A percentile compares a stretch with the other conserved stretches of the same genome.
phyloP scores from a whole-genome alignment of 2,113 vertebrate genomes.

The Procapra przewalskii region DNA sequence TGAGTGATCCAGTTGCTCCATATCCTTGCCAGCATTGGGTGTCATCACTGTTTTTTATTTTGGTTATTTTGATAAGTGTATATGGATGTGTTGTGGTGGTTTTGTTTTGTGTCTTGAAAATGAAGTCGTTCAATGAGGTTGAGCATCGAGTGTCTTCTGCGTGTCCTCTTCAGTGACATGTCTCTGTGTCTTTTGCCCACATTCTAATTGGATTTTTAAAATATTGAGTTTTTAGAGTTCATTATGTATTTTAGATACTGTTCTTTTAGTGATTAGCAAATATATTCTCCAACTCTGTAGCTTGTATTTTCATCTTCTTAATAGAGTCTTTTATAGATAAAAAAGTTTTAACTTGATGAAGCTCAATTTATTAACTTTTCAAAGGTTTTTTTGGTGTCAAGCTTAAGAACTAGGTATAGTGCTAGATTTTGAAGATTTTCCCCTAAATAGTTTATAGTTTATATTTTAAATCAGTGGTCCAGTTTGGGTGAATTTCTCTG shows the following conservation, averaged over 20 bases:
- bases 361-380: not conserved
- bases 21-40: not conserved
- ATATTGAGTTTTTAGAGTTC: not conserved
- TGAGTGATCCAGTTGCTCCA: not conserved
- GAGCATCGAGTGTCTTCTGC: not conserved
- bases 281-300: not conserved
- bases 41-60: not conserved
- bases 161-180: not conserved
- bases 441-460: not conserved
- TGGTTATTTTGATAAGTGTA: not conserved
- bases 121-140: fast-evolving
- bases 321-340: not conserved
- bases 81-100: not conserved
- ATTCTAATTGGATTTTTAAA: not conserved
- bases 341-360: not conserved
- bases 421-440: not conserved
- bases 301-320: not conserved
- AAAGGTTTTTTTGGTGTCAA: not conserved
- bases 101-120: not conserved
- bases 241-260: not conserved
- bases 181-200: not conserved
- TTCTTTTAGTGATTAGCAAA: not conserved
- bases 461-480: not conserved
- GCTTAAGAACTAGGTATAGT: not conserved
- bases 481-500: not conserved